Percentiles rank a stretch among this genome's conserved stretches.
phyloP scores from a whole-genome alignment of 2,113 vertebrate genomes.

The Promerops cafer region DNA sequence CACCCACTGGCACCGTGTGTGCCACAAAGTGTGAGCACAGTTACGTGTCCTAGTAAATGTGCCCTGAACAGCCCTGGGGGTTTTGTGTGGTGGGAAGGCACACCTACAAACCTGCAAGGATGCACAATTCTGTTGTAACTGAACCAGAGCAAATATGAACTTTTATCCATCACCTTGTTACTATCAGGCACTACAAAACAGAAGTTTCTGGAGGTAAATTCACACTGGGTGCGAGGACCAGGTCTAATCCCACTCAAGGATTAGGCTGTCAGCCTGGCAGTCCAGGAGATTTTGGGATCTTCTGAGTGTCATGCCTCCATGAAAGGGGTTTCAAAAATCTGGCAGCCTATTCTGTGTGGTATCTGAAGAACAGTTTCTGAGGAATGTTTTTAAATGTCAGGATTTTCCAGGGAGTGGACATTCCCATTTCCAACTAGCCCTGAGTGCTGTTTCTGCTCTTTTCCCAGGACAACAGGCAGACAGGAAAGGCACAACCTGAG shows the following conservation, averaged over 20 bases:
- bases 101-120: background rate
- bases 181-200: background rate
- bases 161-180: background rate
- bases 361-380: background rate
- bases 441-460: background rate
- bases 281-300: background rate
- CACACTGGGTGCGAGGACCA: background rate
- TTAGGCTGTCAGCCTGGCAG: background rate
- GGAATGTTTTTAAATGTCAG: background rate
- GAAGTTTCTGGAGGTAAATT: background rate
- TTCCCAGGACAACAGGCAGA: background rate
- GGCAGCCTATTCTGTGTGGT: background rate
- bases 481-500: rapidly evolving
- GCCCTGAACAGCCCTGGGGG: background rate
- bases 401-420: background rate
- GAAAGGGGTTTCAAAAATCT: background rate
- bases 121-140: background rate
- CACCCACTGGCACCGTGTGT: background rate
- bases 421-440: background rate
- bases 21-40: background rate
- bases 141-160: background rate
- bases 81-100: background rate
- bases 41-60: background rate
- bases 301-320: background rate
- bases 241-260: background rate